Percentiles rank a stretch among this genome's conserved stretches.
These are phyloP conservation scores for Dasyprocta punctata DNA, from an alignment of 2,113 vertebrate species.

Conservation along the genomic window DNA sequence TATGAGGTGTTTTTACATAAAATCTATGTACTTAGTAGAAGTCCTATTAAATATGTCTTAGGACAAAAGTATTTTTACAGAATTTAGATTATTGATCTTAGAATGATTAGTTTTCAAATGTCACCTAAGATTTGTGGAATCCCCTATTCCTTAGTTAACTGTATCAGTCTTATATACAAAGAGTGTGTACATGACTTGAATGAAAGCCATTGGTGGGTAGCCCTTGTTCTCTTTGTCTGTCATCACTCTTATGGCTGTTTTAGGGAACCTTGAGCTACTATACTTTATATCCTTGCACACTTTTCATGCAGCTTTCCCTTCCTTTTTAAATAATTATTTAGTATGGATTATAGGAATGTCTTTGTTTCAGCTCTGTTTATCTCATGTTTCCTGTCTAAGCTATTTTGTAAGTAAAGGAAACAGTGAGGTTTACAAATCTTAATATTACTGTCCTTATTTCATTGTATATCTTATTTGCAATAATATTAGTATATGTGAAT, in stretches of 20 bases:
- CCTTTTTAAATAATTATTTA: neutral
- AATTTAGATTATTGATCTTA: conserved; percentile 41
- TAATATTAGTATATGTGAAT: neutral
- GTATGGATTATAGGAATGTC: neutral
- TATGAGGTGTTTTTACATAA: conserved; percentile 2
- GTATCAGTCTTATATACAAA: neutral
- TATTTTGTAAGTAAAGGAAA: neutral
- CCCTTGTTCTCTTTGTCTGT: conserved; percentile 15
- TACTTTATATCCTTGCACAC: neutral
- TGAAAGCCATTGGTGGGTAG: neutral
- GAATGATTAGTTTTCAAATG: conserved; percentile 47
- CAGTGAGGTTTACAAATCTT: neutral
- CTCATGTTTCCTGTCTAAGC: neutral
- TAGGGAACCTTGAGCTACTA: neutral
- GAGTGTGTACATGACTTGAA: neutral
- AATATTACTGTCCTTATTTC: conserved; percentile 6
- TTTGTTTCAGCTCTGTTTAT: neutral
- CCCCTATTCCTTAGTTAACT: neutral
- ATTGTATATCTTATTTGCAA: neutral
- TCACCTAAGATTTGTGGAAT: neutral
- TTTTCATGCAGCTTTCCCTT: neutral
- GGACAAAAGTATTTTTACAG: conserved; percentile 14
- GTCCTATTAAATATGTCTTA: neutral
- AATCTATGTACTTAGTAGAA: conserved; percentile 22
- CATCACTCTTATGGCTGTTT: neutral